Conservation (phyloP, 2,797 vertebrate species). For the Phrynocephalus forsythii region DNA sequence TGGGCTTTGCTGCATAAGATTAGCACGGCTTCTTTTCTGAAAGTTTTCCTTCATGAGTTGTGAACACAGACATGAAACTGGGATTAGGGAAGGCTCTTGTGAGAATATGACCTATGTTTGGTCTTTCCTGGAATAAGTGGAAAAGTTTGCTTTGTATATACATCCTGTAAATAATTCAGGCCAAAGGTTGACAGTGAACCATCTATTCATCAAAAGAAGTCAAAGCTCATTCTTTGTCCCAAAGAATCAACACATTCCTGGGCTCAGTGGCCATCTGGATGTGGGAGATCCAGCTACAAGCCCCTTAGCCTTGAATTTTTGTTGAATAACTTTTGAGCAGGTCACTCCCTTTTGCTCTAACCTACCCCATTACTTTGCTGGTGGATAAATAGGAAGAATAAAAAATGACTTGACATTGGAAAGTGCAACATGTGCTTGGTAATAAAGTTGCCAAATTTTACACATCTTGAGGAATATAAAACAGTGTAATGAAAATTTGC, state of each 20-base stretch:
- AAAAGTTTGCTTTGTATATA: constrained; percentile 7
- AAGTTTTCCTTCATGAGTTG: neutral
- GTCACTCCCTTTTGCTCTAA: neutral
- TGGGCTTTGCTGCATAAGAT: neutral
- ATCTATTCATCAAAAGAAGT: neutral
- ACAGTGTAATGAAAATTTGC: neutral
- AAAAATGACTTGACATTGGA: neutral
- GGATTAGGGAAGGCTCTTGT: neutral
- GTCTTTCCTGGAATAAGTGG: constrained; percentile 18
- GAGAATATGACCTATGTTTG: constrained; percentile 18
- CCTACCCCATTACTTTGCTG: neutral
- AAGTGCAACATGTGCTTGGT: neutral
- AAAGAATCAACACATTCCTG: constrained; percentile 14
- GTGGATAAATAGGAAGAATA: neutral
- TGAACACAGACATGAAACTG: neutral
- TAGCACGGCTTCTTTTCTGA: neutral
- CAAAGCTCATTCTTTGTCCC: neutral
- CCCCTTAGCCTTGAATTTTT: neutral
- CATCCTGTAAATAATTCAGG: constrained; percentile 11
- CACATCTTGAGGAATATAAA: neutral
- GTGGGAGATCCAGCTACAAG: constrained; percentile 1
- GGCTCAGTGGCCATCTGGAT: neutral
- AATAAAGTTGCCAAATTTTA: neutral
- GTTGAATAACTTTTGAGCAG: constrained; percentile 1
- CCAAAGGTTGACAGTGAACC: constrained; percentile 15